Evolutionary conservation across 2,113 vertebrate genomes (phyloP).

Genomic region (Cyprinodon tularosa): DNA sequence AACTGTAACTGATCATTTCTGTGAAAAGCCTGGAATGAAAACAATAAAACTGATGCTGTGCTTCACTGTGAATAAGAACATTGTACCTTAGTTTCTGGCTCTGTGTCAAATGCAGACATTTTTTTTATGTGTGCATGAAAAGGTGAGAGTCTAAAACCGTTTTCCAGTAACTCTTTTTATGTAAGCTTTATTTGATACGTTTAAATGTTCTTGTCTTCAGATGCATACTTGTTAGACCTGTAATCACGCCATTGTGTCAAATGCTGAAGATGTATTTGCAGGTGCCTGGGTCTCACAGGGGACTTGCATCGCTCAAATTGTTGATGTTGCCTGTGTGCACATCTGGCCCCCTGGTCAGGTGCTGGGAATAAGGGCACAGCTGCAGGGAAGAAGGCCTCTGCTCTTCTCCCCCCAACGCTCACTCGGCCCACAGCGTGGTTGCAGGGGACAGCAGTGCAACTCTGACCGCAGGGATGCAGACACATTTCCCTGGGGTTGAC

Average conservation of each 20-base stretch:
- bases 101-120: conserved; percentile 45
- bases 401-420: conserved; percentile 20
- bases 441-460: conserved; percentile 51
- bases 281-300: conserved; percentile 73
- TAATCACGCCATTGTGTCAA: conserved; percentile 70
- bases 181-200: conserved; percentile 56
- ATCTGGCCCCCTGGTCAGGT: conserved; percentile 77
- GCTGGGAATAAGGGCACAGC: conserved; percentile 78
- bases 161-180: conserved; percentile 40
- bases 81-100: conserved; percentile 30
- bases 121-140: conserved; percentile 62
- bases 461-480: conserved; percentile 71
- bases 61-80: conserved; percentile 36
- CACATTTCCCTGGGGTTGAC: conserved; percentile 61
- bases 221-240: conserved; percentile 68
- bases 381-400: conserved; percentile 61
- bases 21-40: conserved; percentile 13
- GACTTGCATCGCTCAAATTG: conserved; percentile 75
- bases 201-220: conserved; percentile 59
- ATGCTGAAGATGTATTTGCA: conserved; percentile 71
- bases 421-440: conserved; percentile 46
- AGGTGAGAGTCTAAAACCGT: conserved; percentile 50
- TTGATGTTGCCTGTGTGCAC: conserved; percentile 69
- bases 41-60: conserved; percentile 5
- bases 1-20: conserved; percentile 1